Base-by-base conservation (phyloP, 2,888 invertebrate genomes). In the Pemphredon lugubris region DNA sequence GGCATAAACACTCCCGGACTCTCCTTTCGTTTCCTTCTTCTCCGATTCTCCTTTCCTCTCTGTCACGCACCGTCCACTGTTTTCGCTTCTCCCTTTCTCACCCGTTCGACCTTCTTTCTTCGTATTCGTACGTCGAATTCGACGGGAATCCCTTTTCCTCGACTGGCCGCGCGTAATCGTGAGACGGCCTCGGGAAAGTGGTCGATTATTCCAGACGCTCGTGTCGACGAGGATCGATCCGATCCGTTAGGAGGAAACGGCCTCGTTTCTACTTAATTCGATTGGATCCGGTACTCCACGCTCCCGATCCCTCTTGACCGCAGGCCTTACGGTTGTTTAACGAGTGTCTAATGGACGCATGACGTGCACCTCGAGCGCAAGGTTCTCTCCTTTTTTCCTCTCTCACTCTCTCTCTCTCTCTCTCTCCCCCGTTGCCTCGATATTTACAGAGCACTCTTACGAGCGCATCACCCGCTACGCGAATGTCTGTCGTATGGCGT, bases 1-100 rank as follows among this genome's bases (percentile, higher is more conserved):
- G 81, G 79, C 84, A 84, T 83, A 75, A 79, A 79, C 79, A 77
- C 79, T 60, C 61, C 65, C 72, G 50, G 14, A 16, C 63, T 61
- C 51, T 42, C 30, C 37, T 37, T 39, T 6, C 54, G 14, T 21
- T 51, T 30, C 50, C 39, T 51, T 26, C 16, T 23, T 34, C 37
- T 60, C 26, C 40, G 40, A 42, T 32, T 59, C 61, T 63, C 61
- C 69, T 13, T 34, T 37, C 47, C 18, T 45, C 13, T 26, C 20
- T 37, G 32, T 18, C 44, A 5, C 37, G 2, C 1, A 30, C 37
- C 16, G 14, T 20, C 7, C 44, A 13, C 37, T 23, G 23, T 23
- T 16, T 6, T 7, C 21, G 6, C 26, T 26, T 26, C 4, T 26
- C 23, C n/a, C 16, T n/a, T 11, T 21, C 21, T 32, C 23, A 23